A percentile compares a stretch with the other conserved stretches of the same genome.
Conservation (phyloP, 1,140 invertebrate genomes). For the Temnothorax longispinosus region DNA sequence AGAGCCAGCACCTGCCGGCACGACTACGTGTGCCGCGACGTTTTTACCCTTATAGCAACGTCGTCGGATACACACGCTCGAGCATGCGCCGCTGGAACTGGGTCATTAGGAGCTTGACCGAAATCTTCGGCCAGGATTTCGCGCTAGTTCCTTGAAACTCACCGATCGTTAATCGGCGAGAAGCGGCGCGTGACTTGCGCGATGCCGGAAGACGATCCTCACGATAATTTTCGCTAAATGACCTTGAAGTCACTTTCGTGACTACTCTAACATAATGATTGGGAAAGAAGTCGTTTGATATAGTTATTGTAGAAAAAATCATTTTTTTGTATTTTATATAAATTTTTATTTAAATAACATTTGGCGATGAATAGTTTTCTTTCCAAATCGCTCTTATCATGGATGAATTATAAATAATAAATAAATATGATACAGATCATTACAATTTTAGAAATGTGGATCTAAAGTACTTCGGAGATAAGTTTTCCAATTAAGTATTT, state of each 20-base stretch:
- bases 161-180: constrained; percentile 24
- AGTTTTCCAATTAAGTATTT: too few species aligned
- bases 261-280: background rate
- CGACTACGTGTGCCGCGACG: background rate
- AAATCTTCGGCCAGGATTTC: constrained; percentile 57
- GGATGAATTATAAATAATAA: background rate
- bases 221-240: background rate
- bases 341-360: constrained; percentile 6
- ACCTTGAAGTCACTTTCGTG: background rate
- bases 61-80: constrained; percentile 38
- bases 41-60: constrained; percentile 57
- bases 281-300: too few species aligned
- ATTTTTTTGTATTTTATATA: background rate
- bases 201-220: background rate
- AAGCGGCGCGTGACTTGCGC: constrained; percentile 19
- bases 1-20: constrained; percentile 12
- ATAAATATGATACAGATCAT: too few species aligned
- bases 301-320: too few species aligned
- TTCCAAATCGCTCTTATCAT: too few species aligned
- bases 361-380: too few species aligned
- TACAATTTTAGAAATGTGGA: too few species aligned
- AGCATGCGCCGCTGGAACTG: constrained; percentile 65
- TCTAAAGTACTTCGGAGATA: too few species aligned
- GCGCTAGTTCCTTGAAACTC: constrained; percentile 32
- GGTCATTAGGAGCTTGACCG: constrained; percentile 67